Base-by-base conservation (phyloP, 2,888 invertebrate species). In the Parnassius glacialis region DNA sequence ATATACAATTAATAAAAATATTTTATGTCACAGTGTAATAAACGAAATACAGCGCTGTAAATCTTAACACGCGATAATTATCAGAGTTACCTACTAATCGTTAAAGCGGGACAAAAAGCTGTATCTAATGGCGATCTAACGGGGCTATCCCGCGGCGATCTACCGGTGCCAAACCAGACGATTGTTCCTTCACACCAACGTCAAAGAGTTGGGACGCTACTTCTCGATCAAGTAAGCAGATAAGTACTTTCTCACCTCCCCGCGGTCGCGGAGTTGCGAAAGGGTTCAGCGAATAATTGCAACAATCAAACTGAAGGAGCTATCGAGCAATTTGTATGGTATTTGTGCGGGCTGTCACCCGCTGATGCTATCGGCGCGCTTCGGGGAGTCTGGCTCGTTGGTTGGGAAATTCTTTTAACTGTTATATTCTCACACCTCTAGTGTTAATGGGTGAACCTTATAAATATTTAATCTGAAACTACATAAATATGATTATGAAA, bases 261-360 rank as follows among this genome's bases (percentile, higher is more conserved):
- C 85, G 87, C 78, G 85, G 85, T 77, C 83, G 83, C 80, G 72
- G 69, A 72, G 70, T 83, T 78, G 85, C 84, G 83, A 87, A 90
- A 90, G 90, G 90, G 89, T 88, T 89, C 84, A 82, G 81, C 80
- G 84, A 90, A 90, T 89, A 90, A 91, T 90, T 90, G 90, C 90
- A 87, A 91, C 90, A 91, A 90, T 91, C 88, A 88, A 87, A 89
- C 81, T 85, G 79, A 79, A 90, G 87, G 85, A 90, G 87, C 84
- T 76, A 90, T 90, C 89, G 91, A 89, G 76, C 85, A 87, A 90
- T 90, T 91, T 90, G 90, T 91, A 89, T 85, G 88, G 87, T 89
- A 85, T 90, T 89, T 89, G 90, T 91, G 90, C 90, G 90, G 91
- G 90, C 83, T 88, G 90, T 87, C 87, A 85, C 86, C 87, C 85